Evolutionary conservation across 2,888 invertebrate genomes (phyloP).

Genomic region (Ganaspis brasiliensis): DNA sequence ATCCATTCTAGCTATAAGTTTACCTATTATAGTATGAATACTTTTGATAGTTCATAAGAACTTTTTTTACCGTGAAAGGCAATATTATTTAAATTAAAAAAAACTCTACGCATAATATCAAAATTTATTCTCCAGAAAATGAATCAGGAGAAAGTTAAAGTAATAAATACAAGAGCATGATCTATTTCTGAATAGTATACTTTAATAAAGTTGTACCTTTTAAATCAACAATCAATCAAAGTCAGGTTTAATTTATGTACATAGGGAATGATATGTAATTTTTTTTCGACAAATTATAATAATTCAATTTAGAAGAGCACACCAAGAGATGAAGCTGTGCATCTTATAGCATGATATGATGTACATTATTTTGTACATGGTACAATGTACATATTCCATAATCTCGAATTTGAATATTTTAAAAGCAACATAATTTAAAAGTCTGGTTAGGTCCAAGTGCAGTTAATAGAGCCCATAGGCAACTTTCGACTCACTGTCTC

Average conservation of each 20-base stretch:
- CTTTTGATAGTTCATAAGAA: no score
- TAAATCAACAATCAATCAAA: conserved; percentile 31
- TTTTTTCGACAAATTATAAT: background rate
- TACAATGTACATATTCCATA: background rate
- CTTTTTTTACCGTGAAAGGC: no score
- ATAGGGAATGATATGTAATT: conserved; percentile 15
- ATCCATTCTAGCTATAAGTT: no score
- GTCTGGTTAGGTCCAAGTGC: conserved; percentile 3
- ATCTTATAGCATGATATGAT: background rate
- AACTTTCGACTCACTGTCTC: conserved; percentile 34
- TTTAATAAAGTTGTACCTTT: conserved; percentile 8
- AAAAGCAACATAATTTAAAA: background rate
- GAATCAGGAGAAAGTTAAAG: background rate
- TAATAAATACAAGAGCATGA: background rate
- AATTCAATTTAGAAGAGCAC: background rate
- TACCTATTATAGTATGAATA: no score
- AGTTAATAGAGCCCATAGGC: no score
- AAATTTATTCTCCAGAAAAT: background rate
- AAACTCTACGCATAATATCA: background rate
- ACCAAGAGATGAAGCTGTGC: background rate
- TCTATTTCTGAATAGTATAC: background rate
- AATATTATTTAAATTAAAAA: no score
- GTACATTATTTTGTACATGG: no score
- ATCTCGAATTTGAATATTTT: no score
- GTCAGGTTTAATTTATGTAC: conserved; percentile 26